Evolutionary conservation across 1,140 invertebrate genomes (phyloP), one percentile per base, ranked within the genome.

Genomic region (Drosophila baimaii): DNA sequence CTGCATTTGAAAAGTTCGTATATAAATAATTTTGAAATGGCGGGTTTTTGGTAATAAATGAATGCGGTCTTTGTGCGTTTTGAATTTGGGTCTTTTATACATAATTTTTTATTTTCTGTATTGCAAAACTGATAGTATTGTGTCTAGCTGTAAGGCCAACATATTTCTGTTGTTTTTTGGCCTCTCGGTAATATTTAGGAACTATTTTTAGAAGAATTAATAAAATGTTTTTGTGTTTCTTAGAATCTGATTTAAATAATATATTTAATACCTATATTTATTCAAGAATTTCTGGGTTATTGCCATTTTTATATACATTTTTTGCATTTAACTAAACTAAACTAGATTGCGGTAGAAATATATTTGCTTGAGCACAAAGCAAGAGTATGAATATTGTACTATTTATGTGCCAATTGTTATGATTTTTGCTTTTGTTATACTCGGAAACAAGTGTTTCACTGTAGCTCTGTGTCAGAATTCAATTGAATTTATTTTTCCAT

Each of bases 111-210:
- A 33, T 15, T 33, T 17, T 5, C 12, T 64, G 13, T 29, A n/a
- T 63, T 63, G 17, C n/a, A 43, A 29, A 63, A 47, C 15, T 64
- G 31, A 64, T 47, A 63, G 44, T 21, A 29, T 17, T 8, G 29
- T 6, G 7, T 33, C 13, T 19, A 33, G 5, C 33, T 15, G 3
- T 33, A 23, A 6, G 58, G 61, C 49, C 59, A 66, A 19, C 25
- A 29, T 10, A 21, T 64, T 47, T 25, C 2, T 25, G 19, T 7
- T 17, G n/a, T 33, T 25, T 4, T n/a, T 55, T 47, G 41, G 46
- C 37, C 17, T 39, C 17, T 55, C 43, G 54, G 35, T 29, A 29
- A 31, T 44, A 69, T 21, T 35, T 2, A 15, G 39, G 13, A 33
- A 19, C 12, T 68, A 65, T 68, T 65, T 65, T 23, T 51, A 51